Evolutionary conservation across 2,888 invertebrate species (phyloP).

Genomic region (Chrysolina americana): DNA sequence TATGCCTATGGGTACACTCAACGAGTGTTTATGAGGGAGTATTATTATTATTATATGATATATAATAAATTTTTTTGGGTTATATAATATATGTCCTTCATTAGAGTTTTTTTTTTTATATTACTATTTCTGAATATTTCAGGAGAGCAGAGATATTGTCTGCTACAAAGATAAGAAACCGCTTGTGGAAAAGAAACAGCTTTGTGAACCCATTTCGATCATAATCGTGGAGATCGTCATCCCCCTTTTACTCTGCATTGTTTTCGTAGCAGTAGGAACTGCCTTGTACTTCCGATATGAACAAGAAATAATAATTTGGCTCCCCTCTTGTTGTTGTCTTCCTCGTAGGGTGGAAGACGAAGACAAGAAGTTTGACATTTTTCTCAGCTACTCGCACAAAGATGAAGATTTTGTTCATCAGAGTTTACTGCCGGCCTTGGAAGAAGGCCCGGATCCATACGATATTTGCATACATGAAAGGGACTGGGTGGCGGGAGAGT

Average conservation of each 20-base stretch:
- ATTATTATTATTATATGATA: no score
- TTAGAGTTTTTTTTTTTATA: no score
- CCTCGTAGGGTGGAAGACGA: slow-evolving; percentile 81
- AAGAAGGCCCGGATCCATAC: slow-evolving; percentile 75
- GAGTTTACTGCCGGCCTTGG: slow-evolving; percentile 77
- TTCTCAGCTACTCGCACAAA: slow-evolving; percentile 84
- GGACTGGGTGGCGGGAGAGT: slow-evolving; percentile 83
- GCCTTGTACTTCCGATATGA: slow-evolving; percentile 73
- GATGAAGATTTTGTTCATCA: slow-evolving; percentile 81
- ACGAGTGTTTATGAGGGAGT: no score
- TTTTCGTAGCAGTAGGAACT: slow-evolving; percentile 63
- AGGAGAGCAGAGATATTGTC: slow-evolving; percentile 53
- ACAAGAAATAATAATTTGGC: slow-evolving; percentile 78
- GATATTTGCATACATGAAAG: slow-evolving; percentile 82
- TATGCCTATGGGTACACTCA: no score
- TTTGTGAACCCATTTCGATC: slow-evolving; percentile 54
- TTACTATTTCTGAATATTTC: background rate
- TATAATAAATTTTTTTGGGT: no score
- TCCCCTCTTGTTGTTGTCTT: slow-evolving; percentile 74
- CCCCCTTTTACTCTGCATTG: slow-evolving; percentile 61
- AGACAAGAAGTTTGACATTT: slow-evolving; percentile 81
- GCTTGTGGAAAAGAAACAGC: slow-evolving; percentile 62
- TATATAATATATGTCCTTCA: no score
- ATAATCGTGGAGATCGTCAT: slow-evolving; percentile 61
- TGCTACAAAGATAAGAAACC: slow-evolving; percentile 52